Evolutionary conservation across 2,888 invertebrate species (phyloP).

Genomic region (Cephus nigrinus): DNA sequence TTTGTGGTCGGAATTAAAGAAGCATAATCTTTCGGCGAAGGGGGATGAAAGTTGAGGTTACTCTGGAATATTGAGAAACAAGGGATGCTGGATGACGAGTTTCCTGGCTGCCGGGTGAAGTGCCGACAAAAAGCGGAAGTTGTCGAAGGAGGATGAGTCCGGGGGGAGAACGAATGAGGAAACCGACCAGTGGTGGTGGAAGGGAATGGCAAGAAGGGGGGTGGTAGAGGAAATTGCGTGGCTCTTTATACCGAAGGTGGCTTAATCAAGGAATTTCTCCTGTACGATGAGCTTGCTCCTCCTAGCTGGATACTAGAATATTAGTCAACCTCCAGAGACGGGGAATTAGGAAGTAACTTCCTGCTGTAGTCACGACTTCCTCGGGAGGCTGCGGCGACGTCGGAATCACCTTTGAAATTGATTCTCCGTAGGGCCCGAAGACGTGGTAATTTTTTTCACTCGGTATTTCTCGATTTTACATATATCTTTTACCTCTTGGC

Average conservation of each 20-base stretch:
- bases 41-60: background rate
- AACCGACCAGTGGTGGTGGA: too few relatives aligned
- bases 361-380: background rate
- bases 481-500: too few relatives aligned
- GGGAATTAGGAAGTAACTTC: background rate
- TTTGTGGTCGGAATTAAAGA: background rate
- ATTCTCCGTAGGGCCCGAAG: background rate
- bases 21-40: conserved; percentile 1
- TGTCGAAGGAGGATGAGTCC: background rate
- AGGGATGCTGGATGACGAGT: background rate
- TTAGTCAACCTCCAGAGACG: background rate
- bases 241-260: background rate
- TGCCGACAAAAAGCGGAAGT: background rate
- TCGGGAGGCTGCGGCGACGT: background rate
- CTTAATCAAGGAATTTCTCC: background rate
- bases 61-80: background rate
- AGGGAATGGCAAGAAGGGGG: too few relatives aligned
- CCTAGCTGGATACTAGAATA: background rate
- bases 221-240: background rate
- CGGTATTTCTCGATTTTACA: too few relatives aligned
- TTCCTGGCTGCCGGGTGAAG: background rate
- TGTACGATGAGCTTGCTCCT: background rate
- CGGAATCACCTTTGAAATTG: background rate
- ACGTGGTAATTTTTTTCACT: too few relatives aligned
- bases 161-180: background rate